phyloP scores from a whole-genome alignment of 2,797 vertebrate genomes.

The Gambusia yucatana region DNA sequence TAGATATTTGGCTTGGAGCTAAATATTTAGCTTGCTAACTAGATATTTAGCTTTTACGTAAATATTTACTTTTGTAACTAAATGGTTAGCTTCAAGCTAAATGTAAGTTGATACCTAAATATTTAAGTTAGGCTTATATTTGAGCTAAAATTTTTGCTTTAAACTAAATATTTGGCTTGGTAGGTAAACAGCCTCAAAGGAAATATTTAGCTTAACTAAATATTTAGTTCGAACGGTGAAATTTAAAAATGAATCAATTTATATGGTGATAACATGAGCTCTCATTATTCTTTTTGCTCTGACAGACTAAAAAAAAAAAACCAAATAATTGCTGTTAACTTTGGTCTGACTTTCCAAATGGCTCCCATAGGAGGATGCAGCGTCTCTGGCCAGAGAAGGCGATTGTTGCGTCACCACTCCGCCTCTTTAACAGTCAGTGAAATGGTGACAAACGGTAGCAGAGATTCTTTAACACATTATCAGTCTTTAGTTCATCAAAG shows the following conservation, averaged over 20 bases:
- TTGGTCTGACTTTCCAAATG: not conserved
- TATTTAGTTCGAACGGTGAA: not conserved
- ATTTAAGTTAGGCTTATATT: no score
- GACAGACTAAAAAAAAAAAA: not conserved
- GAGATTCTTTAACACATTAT: conserved; percentile 20
- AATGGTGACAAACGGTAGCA: conserved; percentile 26
- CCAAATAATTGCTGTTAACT: not conserved
- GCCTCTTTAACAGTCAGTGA: conserved; percentile 43
- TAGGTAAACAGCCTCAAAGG: not conserved
- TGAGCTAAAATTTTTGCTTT: no score
- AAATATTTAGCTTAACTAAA: no score
- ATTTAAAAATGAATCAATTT: not conserved
- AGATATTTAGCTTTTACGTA: no score
- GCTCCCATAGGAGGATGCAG: conserved; percentile 30
- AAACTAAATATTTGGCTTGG: not conserved
- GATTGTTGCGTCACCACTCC: conserved; percentile 37
- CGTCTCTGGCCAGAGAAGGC: conserved; percentile 47
- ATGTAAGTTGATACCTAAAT: no score
- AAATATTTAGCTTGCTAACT: no score
- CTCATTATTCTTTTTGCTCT: not conserved
- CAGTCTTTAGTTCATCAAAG: conserved; percentile 10
- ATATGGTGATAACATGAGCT: not conserved
- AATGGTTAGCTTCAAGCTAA: no score
- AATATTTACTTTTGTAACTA: no score
- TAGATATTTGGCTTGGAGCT: no score